A percentile compares a stretch with the other conserved stretches of the same genome.
phyloP scores from a whole-genome alignment of 1,140 invertebrate species.

The Drosophila trapezifrons region DNA sequence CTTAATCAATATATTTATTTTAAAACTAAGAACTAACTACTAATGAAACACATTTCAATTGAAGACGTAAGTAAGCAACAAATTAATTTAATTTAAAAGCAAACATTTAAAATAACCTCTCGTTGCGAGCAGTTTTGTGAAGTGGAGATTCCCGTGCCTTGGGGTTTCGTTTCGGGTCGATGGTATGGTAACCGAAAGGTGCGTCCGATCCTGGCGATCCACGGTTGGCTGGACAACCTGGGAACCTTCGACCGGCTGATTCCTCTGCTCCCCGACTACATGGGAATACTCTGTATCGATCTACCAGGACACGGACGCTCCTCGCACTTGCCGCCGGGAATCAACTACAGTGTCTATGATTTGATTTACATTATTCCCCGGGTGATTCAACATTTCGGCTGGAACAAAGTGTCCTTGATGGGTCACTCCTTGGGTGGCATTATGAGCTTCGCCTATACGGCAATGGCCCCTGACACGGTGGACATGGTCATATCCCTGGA shows the following conservation, averaged over 20 bases:
- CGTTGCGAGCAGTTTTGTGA: constrained; percentile 84
- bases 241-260: constrained; percentile 89
- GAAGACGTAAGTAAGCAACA: not conserved
- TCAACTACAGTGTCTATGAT: constrained; percentile 86
- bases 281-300: constrained; percentile 88
- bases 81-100: not conserved
- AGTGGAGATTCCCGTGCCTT: constrained; percentile 87
- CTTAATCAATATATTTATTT: not conserved
- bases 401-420: constrained; percentile 88
- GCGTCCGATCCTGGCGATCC: constrained; percentile 88
- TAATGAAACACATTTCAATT: not conserved
- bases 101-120: not conserved
- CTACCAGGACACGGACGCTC: constrained; percentile 90
- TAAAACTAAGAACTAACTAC: not conserved
- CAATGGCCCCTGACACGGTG: constrained; percentile 86
- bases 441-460: constrained; percentile 85
- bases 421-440: constrained; percentile 89
- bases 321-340: constrained; percentile 86
- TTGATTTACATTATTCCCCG: constrained; percentile 85
- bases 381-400: constrained; percentile 87
- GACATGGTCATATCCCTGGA: constrained; percentile 87
- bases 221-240: constrained; percentile 91
- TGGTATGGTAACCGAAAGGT: constrained; percentile 87
- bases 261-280: constrained; percentile 86
- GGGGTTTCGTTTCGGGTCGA: constrained; percentile 88